Evolutionary conservation across 1,140 invertebrate species (phyloP).

Genomic region (Magallana angulata): DNA sequence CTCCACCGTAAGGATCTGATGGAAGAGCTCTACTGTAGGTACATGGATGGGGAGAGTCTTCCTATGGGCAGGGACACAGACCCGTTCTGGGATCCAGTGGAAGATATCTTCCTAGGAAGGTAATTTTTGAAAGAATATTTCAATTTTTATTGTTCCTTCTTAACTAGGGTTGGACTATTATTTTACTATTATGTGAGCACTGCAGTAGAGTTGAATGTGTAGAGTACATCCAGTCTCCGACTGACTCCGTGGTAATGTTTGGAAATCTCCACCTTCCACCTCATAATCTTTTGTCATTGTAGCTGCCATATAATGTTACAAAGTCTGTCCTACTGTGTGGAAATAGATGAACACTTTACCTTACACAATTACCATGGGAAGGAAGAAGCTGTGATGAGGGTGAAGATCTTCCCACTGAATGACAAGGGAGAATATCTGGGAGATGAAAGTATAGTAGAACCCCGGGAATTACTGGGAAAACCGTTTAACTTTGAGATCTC

Average conservation of each 20-base stretch:
- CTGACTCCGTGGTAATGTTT: too few species aligned
- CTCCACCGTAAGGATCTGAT: slow-evolving; percentile 82
- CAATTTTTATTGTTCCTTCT: too few species aligned
- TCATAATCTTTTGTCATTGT: background rate
- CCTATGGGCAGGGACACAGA: slow-evolving; percentile 60
- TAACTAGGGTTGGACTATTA: too few species aligned
- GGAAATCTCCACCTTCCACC: too few species aligned
- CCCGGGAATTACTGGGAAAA: slow-evolving; percentile 63
- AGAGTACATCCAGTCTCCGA: too few species aligned
- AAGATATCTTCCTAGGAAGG: slow-evolving; percentile 71
- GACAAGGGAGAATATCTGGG: slow-evolving; percentile 51
- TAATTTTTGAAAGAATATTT: slow-evolving; percentile 27
- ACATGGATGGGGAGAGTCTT: slow-evolving; percentile 80
- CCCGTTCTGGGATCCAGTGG: slow-evolving; percentile 72
- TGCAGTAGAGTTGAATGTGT: too few species aligned
- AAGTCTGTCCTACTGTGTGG: slow-evolving; percentile 65
- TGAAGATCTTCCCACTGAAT: slow-evolving; percentile 65
- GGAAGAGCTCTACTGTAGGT: slow-evolving; percentile 83
- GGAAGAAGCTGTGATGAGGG: slow-evolving; percentile 67
- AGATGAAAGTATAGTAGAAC: slow-evolving; percentile 64
- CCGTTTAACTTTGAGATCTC: slow-evolving; percentile 58
- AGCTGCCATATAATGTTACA: slow-evolving; percentile 70
- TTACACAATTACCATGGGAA: slow-evolving; percentile 70
- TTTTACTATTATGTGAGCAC: too few species aligned
- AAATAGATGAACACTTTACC: slow-evolving; percentile 69